phyloP scores from a whole-genome alignment of 2,113 vertebrate genomes.

The Centropus bengalensis region DNA sequence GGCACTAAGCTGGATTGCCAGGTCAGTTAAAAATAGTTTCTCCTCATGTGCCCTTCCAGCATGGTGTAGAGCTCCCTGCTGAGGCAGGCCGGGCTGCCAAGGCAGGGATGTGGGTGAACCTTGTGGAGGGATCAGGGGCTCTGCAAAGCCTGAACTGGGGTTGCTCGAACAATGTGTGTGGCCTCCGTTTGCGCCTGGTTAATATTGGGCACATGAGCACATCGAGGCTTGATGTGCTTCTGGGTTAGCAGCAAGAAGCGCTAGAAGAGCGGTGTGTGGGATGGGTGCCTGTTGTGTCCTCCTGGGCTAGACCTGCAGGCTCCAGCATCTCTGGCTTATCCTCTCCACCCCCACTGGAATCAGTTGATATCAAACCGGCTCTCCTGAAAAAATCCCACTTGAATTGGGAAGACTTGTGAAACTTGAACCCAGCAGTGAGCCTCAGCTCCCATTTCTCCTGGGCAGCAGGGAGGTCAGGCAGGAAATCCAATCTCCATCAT shows the following conservation, averaged over 20 bases:
- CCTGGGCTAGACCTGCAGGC: neutral
- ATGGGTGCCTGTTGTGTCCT: accelerated
- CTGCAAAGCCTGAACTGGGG: accelerated
- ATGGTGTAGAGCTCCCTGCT: neutral
- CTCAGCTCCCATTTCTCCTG: neutral
- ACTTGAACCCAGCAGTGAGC: neutral
- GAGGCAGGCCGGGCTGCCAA: neutral
- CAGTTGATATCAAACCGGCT: neutral
- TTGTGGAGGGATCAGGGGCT: accelerated
- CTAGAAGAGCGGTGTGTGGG: neutral
- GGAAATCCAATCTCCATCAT: neutral
- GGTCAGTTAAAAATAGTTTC: neutral
- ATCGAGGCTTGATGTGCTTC: neutral
- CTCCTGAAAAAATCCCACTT: neutral
- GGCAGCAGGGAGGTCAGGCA: neutral
- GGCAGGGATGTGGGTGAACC: neutral
- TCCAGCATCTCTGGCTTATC: neutral
- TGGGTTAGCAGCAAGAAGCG: neutral
- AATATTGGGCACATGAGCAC: neutral
- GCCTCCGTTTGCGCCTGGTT: neutral
- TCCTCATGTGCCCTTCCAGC: neutral
- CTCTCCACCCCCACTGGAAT: neutral
- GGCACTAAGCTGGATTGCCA: neutral
- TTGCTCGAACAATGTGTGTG: neutral
- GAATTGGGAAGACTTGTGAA: neutral